Conservation (phyloP, 2,113 vertebrate species). For the Phyllostomus discolor region DNA sequence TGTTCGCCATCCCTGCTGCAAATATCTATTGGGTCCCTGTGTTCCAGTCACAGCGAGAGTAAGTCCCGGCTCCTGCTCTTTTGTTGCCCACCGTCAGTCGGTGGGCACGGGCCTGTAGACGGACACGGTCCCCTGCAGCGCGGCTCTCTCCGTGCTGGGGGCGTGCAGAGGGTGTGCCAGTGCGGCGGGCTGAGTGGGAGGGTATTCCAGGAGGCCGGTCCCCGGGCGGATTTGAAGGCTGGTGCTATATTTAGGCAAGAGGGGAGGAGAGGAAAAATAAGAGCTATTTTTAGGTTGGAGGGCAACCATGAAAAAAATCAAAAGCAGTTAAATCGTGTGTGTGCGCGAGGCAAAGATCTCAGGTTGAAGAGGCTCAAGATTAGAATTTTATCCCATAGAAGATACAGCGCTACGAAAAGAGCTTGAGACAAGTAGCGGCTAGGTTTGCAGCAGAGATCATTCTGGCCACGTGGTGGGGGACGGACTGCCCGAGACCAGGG, state of each 20-base stretch:
- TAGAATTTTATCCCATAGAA: neutral
- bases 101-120: neutral
- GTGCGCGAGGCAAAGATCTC: neutral
- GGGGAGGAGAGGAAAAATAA: neutral
- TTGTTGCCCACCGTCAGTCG: neutral
- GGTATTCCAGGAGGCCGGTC: neutral
- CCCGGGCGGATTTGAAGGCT: neutral
- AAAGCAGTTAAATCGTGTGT: neutral
- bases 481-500: neutral
- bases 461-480: neutral
- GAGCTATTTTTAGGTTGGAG: neutral
- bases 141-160: neutral
- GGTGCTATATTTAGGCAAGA: neutral
- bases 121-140: neutral
- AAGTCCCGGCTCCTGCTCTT: neutral
- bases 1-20: neutral
- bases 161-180: neutral
- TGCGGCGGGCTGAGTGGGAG: rapidly evolving
- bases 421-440: neutral
- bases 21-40: neutral
- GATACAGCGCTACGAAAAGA: neutral
- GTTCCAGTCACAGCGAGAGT: neutral
- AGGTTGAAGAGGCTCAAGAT: neutral
- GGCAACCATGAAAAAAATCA: neutral
- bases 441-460: neutral